Evolutionary conservation across 2,888 invertebrate genomes (phyloP), one percentile per base, ranked within the genome.

Genomic region (Mimachlamys varia): DNA sequence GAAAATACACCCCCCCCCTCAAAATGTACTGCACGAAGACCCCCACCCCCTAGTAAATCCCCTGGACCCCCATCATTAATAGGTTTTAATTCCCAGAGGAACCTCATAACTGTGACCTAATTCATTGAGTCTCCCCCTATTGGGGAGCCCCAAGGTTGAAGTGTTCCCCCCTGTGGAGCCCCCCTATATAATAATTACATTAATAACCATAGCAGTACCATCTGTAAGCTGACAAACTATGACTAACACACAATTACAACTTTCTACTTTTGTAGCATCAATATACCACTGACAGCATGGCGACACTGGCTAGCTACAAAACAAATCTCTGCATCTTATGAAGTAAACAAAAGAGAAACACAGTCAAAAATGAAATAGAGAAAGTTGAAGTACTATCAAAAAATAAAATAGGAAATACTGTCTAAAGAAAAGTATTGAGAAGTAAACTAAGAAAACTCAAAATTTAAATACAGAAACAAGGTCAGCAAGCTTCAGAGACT

Each of bases 171-270:
- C 13, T 0, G 0, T 10, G 76, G 15, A 15, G 3, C 76, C 76
- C 76, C 27, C 33, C 76, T 33, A 33, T 76, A 33, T 76, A 76
- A 76, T 76, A 76, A 76, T 76, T 76, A 27, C 76, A 76, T 76
- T 76, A 76, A 76, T 76, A 76, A 76, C 76, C 33, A 27, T 33
- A 76, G 76, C 76, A 76, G 76, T 76, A 76, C 27, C 76, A 33
- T 76, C 76, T 76, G 76, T 76, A 76, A 76, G 76, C 76, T 76
- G 76, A 76, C 62, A 62, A 62, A 62, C 76, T 76, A 76, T 76
- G 76, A 76, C 76, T 76, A 76, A 76, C 76, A 7, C 76, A 76
- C 27, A 76, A 62, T 62, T 62, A 62, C 62, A 62, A 76, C 27
- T 76, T 76, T 33, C 76, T 33, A 76, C 76, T 76, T 76, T 27